Base-by-base conservation (phyloP, 2,113 vertebrate genomes). In the Anarhynchus alexandrinus region DNA sequence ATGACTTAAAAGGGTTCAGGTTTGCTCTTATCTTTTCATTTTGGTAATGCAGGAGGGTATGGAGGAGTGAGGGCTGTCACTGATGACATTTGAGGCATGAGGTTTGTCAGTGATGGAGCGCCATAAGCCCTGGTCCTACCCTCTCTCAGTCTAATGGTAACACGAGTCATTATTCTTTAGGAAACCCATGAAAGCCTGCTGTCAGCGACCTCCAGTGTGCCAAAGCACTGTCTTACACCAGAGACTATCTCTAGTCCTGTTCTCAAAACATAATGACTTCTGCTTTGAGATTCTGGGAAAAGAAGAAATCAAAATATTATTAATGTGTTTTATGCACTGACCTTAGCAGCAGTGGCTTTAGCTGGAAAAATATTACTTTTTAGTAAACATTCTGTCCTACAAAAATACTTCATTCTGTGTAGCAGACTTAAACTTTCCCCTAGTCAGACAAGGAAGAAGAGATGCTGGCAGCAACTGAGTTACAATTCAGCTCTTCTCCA, bases 121-220 rank as follows among this genome's bases (percentile, higher is more conserved):
- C 54, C 49, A 4, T 25, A 57, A 72, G n/a, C 15, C 30, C 59
- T 80, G 64, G 67, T 65, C 66, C 66, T 64, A 80, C 45, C 32
- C 16, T 80, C 27, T 82, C 74, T 88, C 34, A 25, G 26, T 79
- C 73, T 65, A 57, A 26, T 52, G n/a, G 65, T 32, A 92, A 52
- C 81, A 87, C 15, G 78, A 82, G 45, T 66, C 81, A 94, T 93
- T 85, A 90, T 71, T 96, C 86, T 92, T 89, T 54, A 82, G 40
- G 69, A 93, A 96, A 76, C 13, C 26, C 52, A 3, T 67, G 91
- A 57, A 38, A 67, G 51, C 12, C 55, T 74, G 57, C 91, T 87
- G 72, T 89, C 93, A 89, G 64, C 5, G 3, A 55, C 42, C 22
- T 84, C 40, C 73, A 64, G 45, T 4, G 51, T 91, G 92, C 47